Percentiles rank a stretch among this genome's conserved stretches.
These are phyloP conservation scores for Danio choprae DNA, from an alignment of 2,797 vertebrate genomes.

Conservation along the genomic window DNA sequence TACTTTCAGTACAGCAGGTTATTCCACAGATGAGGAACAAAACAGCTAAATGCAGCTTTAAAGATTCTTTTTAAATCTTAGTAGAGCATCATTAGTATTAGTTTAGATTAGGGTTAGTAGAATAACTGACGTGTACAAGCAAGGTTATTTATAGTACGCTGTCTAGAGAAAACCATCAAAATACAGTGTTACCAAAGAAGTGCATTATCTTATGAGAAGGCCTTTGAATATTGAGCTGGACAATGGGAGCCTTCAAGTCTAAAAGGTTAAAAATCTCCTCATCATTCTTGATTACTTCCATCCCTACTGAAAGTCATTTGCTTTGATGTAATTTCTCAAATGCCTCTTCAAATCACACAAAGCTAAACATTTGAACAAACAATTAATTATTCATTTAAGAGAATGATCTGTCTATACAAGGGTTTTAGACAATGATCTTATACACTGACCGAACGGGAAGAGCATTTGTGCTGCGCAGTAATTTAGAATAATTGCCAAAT, in stretches of 20 bases:
- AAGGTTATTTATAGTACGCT: too few relatives aligned
- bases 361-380: neutral
- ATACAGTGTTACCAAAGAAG: too few relatives aligned
- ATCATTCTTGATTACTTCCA: neutral
- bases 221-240: neutral
- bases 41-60: too few relatives aligned
- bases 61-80: too few relatives aligned
- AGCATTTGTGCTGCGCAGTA: conserved; percentile 11
- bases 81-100: too few relatives aligned
- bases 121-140: too few relatives aligned
- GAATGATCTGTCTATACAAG: neutral
- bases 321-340: neutral
- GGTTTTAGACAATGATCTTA: neutral
- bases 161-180: too few relatives aligned
- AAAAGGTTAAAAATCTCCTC: neutral
- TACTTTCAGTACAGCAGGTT: too few relatives aligned
- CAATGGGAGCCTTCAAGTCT: neutral
- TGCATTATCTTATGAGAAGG: too few relatives aligned
- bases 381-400: neutral
- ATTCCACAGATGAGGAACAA: too few relatives aligned
- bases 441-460: neutral
- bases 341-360: neutral
- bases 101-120: too few relatives aligned
- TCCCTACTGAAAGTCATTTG: neutral
- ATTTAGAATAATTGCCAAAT: conserved; percentile 26